These are phyloP conservation scores for Hoplostethus mediterraneus DNA, from an alignment of 2,797 vertebrate genomes.

Conservation along the genomic window DNA sequence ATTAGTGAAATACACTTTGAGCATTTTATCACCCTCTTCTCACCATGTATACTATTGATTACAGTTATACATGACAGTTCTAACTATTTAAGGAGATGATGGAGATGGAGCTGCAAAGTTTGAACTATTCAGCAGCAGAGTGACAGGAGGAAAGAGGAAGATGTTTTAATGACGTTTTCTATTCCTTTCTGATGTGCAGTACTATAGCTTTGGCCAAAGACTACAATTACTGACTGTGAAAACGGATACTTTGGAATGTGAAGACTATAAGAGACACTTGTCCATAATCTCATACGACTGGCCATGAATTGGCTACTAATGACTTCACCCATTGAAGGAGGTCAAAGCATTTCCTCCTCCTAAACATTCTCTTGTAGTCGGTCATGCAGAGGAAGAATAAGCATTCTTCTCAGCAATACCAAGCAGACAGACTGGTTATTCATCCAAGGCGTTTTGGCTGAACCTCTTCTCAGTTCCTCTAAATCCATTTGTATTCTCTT, in stretches of 20 bases:
- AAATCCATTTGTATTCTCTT: neutral
- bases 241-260: neutral
- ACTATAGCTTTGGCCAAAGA: neutral
- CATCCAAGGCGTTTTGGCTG: too few species aligned
- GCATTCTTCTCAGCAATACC: neutral
- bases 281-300: neutral
- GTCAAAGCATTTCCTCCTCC: neutral
- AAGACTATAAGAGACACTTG: neutral
- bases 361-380: neutral
- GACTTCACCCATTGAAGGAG: neutral
- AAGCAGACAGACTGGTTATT: neutral
- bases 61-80: constrained; percentile 2
- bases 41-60: constrained; percentile 41
- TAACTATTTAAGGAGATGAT: constrained; percentile 46
- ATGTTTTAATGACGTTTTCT: neutral
- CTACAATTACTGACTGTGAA: neutral
- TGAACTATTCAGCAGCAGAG: neutral
- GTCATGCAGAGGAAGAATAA: neutral
- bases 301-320: neutral
- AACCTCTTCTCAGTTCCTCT: neutral
- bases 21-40: constrained; percentile 10
- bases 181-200: neutral
- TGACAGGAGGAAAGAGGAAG: neutral
- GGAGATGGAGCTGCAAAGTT: constrained; percentile 1
- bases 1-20: constrained; percentile 1